These are phyloP conservation scores for Acanthisitta chloris DNA, from an alignment of 2,113 vertebrate species.

Conservation along the genomic window DNA sequence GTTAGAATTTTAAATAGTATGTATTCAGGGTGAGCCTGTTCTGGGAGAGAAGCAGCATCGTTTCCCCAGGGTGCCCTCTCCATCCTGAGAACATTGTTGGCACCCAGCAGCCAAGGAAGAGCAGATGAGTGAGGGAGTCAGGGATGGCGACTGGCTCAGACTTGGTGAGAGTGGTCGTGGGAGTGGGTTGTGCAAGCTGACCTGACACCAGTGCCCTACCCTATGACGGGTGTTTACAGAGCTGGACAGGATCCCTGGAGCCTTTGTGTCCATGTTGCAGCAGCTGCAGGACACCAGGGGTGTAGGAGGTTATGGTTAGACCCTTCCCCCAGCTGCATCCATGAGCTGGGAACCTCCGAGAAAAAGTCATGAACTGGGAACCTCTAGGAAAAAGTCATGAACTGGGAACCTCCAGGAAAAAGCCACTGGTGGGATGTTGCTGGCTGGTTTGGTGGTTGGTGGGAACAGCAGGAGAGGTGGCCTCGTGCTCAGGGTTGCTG, in stretches of 20 bases:
- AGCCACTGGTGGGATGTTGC: neutral
- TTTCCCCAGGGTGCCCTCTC: neutral
- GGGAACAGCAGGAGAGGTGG: neutral
- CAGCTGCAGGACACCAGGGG: neutral
- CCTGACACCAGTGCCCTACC: neutral
- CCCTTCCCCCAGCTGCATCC: neutral
- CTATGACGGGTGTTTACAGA: neutral
- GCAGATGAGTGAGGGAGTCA: rapidly evolving
- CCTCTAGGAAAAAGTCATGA: neutral
- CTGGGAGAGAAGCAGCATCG: neutral
- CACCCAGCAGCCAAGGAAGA: neutral
- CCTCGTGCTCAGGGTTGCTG: neutral
- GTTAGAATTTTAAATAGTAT: neutral
- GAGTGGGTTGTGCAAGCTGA: neutral
- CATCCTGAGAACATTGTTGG: neutral
- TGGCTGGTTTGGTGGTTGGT: neutral
- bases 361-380: neutral
- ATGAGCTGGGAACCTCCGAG: neutral
- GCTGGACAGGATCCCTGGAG: neutral
- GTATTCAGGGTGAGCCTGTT: neutral
- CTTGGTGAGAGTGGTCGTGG: neutral
- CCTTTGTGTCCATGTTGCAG: neutral
- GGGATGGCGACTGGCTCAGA: neutral
- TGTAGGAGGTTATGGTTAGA: rapidly evolving
- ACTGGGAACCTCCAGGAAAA: neutral